phyloP scores from a whole-genome alignment of 1,140 invertebrate species.

The Penaeus chinensis region DNA sequence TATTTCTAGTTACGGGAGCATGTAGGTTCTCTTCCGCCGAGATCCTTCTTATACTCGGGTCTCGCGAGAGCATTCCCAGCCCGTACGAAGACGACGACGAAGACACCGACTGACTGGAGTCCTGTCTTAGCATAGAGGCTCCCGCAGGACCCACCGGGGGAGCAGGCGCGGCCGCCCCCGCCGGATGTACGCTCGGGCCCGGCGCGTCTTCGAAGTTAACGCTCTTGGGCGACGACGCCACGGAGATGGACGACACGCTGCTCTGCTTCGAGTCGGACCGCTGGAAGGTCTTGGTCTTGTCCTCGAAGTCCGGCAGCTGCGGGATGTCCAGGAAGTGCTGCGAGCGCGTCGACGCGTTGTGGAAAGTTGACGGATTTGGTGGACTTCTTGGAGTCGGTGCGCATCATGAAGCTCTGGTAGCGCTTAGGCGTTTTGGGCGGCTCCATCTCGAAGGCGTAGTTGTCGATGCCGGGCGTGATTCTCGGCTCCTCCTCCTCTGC shows the following conservation, averaged over 20 bases:
- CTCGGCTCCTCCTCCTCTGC: slow-evolving; percentile 59
- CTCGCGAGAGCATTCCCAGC: slow-evolving; percentile 54
- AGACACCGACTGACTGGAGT: slow-evolving; percentile 58
- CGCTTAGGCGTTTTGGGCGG: slow-evolving; percentile 73
- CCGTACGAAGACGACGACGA: slow-evolving; percentile 60
- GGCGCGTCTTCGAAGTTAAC: slow-evolving; percentile 59
- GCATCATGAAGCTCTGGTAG: slow-evolving; percentile 63
- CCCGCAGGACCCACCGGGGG: slow-evolving; percentile 25
- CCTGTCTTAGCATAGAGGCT: slow-evolving; percentile 52
- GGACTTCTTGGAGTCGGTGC: slow-evolving; percentile 65
- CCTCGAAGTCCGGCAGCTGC: slow-evolving; percentile 58
- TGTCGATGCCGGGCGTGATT: slow-evolving; percentile 69
- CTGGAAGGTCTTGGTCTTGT: slow-evolving; percentile 54
- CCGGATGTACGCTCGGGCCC: slow-evolving; percentile 51
- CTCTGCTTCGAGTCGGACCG: slow-evolving; percentile 62
- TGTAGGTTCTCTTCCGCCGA: slow-evolving; percentile 55
- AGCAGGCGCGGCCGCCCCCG: neutral
- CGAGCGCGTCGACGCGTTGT: slow-evolving; percentile 37
- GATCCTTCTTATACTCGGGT: slow-evolving; percentile 51
- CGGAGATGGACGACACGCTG: slow-evolving; percentile 56
- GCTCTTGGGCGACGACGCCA: slow-evolving; percentile 53
- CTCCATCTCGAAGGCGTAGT: slow-evolving; percentile 73
- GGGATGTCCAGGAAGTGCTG: slow-evolving; percentile 57
- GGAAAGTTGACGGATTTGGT: slow-evolving; percentile 64
- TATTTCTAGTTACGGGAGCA: slow-evolving; percentile 51